phyloP scores from a whole-genome alignment of 2,113 vertebrate genomes.

The Helogale parvula region DNA sequence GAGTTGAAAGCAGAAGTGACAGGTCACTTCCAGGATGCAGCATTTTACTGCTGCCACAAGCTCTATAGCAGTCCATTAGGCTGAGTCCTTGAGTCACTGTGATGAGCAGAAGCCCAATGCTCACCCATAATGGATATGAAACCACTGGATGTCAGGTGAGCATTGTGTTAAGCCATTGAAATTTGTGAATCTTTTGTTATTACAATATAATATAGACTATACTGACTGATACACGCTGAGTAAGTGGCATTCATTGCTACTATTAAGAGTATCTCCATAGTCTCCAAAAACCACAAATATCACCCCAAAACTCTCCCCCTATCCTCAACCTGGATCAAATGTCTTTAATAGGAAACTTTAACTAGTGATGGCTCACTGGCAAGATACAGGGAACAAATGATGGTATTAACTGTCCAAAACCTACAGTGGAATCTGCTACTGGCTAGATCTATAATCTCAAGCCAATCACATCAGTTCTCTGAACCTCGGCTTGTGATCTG shows the following conservation, averaged over 20 bases:
- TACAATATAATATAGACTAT: not conserved
- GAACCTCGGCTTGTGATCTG: not conserved
- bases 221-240: not conserved
- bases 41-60: not conserved
- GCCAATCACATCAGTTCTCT: not conserved
- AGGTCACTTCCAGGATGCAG: not conserved
- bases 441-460: not conserved
- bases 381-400: not conserved
- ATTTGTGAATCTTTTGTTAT: slow-evolving; percentile 1
- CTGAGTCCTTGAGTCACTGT: not conserved
- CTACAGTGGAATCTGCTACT: not conserved
- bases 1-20: not conserved
- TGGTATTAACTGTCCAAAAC: not conserved
- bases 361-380: not conserved
- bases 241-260: not conserved
- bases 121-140: not conserved
- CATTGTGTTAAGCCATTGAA: not conserved
- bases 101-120: not conserved
- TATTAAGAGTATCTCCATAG: not conserved
- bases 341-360: not conserved
- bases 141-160: not conserved
- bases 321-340: not conserved
- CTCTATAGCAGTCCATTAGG: not conserved
- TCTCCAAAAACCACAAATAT: slow-evolving; percentile 16
- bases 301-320: not conserved